These are phyloP conservation scores for Heliocidaris erythrogramma DNA, from an alignment of 35 echinoderm and acorn worm species.

Conservation along the genomic window DNA sequence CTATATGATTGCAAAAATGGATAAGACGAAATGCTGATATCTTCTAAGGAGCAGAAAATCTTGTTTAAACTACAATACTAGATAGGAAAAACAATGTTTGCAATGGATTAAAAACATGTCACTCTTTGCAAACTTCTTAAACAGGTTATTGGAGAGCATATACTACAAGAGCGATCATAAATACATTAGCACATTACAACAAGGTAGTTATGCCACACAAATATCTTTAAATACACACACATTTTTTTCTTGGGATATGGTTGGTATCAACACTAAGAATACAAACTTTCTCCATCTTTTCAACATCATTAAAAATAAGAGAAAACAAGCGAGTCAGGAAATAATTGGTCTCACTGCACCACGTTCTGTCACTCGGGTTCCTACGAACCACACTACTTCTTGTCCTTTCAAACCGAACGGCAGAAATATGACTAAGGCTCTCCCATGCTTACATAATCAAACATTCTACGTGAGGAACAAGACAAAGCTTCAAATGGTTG, in stretches of 20 bases:
- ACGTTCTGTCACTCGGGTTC: neutral
- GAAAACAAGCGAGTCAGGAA: neutral
- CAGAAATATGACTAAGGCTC: conserved; percentile 16
- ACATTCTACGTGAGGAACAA: neutral
- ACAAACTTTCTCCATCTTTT: neutral
- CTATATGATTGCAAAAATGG: conserved; percentile 4
- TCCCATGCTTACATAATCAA: neutral
- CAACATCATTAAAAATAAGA: neutral
- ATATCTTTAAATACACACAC: conserved; percentile 18
- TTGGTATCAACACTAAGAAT: neutral
- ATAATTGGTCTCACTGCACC: neutral
- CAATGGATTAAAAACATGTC: neutral
- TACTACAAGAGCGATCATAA: neutral
- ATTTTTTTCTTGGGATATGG: neutral
- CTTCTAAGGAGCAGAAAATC: neutral
- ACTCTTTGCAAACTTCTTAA: neutral
- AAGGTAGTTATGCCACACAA: conserved; percentile 11
- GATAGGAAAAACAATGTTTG: neutral
- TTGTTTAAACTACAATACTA: neutral
- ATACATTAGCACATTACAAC: neutral
- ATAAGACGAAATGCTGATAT: neutral
- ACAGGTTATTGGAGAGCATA: neutral
- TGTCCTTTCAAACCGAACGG: neutral
- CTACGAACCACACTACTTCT: neutral
- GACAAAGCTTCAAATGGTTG: neutral